Evolutionary conservation across 1,140 invertebrate genomes (phyloP).

Genomic region (Macrobrachium nipponense): DNA sequence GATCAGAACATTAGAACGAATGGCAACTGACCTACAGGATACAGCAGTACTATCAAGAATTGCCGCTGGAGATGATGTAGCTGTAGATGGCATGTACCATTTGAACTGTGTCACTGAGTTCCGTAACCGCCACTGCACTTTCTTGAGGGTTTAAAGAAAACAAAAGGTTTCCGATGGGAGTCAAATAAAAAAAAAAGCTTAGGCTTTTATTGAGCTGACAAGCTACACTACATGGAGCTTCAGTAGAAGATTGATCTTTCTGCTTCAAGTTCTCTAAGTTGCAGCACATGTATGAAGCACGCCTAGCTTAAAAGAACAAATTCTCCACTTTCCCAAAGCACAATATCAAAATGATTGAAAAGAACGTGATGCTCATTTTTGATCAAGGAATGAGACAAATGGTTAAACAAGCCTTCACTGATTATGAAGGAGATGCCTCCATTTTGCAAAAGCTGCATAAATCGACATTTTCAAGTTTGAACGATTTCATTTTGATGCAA

Average conservation of each 20-base stretch:
- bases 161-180: too few species aligned
- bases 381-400: constrained; percentile 18
- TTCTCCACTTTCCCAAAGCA: constrained; percentile 12
- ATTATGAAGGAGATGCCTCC: constrained; percentile 14
- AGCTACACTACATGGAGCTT: constrained; percentile 3
- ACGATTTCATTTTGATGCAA: too few species aligned
- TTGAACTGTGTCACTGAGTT: too few species aligned
- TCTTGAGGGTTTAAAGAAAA: too few species aligned
- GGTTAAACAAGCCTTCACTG: constrained; percentile 4
- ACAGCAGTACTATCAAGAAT: constrained; percentile 10
- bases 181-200: too few species aligned
- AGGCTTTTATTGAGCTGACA: too few species aligned
- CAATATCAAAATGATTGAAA: constrained; percentile 19
- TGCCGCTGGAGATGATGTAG: neutral
- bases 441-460: constrained; percentile 24
- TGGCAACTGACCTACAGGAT: constrained; percentile 44
- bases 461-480: constrained; percentile 21
- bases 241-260: constrained; percentile 24
- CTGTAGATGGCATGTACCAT: too few species aligned
- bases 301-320: too few species aligned
- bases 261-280: constrained; percentile 29
- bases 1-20: too few species aligned
- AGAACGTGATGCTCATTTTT: neutral
- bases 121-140: too few species aligned
- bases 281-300: constrained; percentile 10